Evolutionary conservation across 2,888 invertebrate species (phyloP), one percentile per base, ranked within the genome.

Genomic region (Tenthredo amoena): DNA sequence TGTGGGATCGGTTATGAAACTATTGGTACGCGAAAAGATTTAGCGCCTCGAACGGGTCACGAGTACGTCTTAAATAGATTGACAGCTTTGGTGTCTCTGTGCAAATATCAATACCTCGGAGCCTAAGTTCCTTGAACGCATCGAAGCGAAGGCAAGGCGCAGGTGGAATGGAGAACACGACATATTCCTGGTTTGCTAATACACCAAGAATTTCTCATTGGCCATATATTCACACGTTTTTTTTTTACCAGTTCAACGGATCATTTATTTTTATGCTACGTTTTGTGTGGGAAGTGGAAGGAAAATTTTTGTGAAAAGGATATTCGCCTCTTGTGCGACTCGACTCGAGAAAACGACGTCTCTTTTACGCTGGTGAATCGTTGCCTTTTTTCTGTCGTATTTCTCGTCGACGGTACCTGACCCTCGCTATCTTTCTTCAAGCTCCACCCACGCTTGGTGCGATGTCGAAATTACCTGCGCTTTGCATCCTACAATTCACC

Each of bases 31-130:
- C 81, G n/a, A 81, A 81, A 81, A 81, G 62, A 62, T 81, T 58
- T 81, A 81, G 81, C 81, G 81, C 62, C 81, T 81, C 40, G 12
- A 10, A n/a, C 81, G 62, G 62, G 81, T 81, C 81, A 81, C 81
- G 40, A 81, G 81, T 81, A 81, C 81, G n/a, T 81, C 58, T 81
- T 81, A 81, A 81, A 81, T 26, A 81, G 81, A 81, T 81, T 81
- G 81, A 81, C 81, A 81, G 37, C 81, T 81, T n/a, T n/a, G 10
- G 40, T 81, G 62, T 81, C 62, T 62, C 62, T 81, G 58, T 62
- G 31, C 81, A 81, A 81, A 81, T 62, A 81, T 50, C 62, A 58
- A 62, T 21, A 74, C 72, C 43, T 37, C 15, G 47, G 15, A 47
- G 47, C 34, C 18, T n/a, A 62, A 40, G 81, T 81, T 58, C 79